These are phyloP conservation scores for Caranx melampygus DNA, from an alignment of 2,113 vertebrate species.

Conservation along the genomic window DNA sequence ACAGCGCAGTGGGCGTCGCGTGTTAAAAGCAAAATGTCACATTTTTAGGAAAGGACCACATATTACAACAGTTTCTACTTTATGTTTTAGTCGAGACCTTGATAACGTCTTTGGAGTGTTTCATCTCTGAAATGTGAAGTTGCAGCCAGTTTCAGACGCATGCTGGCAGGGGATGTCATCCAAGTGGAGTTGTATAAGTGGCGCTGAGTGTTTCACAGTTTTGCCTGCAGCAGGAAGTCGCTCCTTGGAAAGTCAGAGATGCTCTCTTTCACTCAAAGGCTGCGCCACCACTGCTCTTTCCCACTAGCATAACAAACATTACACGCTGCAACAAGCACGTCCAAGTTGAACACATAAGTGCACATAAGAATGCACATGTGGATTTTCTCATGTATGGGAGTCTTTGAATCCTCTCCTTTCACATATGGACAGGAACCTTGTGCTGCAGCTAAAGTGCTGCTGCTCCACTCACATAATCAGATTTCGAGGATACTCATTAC, in stretches of 20 bases:
- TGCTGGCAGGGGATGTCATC: not conserved
- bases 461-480: conserved; percentile 7
- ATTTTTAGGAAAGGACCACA: conserved; percentile 38
- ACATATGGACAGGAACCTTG: not conserved
- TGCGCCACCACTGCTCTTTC: not conserved
- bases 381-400: not conserved
- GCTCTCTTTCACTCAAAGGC: conserved; percentile 12
- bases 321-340: conserved; percentile 12
- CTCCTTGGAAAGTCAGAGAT: conserved; percentile 7
- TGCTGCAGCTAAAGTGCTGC: not conserved
- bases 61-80: not conserved
- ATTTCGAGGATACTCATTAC: conserved; percentile 24
- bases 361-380: not conserved
- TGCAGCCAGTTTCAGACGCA: not conserved
- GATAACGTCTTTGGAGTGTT: conserved; percentile 8
- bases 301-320: not conserved
- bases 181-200: not conserved
- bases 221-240: not conserved
- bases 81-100: conserved; percentile 19
- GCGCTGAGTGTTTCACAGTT: not conserved
- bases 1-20: not conserved
- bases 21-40: conserved; percentile 34
- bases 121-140: conserved; percentile 25
- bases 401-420: not conserved
- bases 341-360: not conserved